Evolutionary conservation across 2,797 vertebrate species (phyloP), one percentile per base, ranked within the genome.

Genomic region (Phataginus tetradactyla): DNA sequence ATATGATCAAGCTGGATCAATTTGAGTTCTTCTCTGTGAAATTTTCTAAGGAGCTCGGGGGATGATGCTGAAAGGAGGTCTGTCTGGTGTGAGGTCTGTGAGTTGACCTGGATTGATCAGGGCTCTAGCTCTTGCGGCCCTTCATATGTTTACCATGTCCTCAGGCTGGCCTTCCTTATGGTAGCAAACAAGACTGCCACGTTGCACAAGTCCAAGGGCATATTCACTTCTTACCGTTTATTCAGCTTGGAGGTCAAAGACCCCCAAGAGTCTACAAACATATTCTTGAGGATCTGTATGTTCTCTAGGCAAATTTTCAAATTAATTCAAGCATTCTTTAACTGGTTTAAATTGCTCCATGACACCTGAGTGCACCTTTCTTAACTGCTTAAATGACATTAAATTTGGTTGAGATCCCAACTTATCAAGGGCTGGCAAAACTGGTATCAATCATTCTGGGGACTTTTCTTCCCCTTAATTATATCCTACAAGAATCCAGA

Each of bases 301-400:
- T 87, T 95, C 55, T 88, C 57, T 74, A 61, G 78, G 87, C 37
- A 97, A 85, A 90, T 37, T 80, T 95, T 93, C 61, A 87, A 37
- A 91, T 86, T 84, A 85, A 71, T 39, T 87, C 83, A 89, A 79
- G 68, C 74, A 89, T 81, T 85, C 86, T 86, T 81, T 72, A 88
- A 74, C 51, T 92, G 18, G 25, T 93, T 91, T 72, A 80, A 91
- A 77, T 93, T 94, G 69, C 32, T 86, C 32, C 14, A 13, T 79
- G 42, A 86, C 39, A 88, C n/a, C 79, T 85, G 57, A 90, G 4
- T 53, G 42, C 11, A 90, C 68, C 83, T 81, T 92, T 92, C 72
- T 86, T 68, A 89, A 69, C 74, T 86, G 63, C 63, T 79, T 83
- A 75, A 75, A 63, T n/a, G 74, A 96, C 91, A 96, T 90, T 95